Evolutionary conservation across 1,140 invertebrate genomes (phyloP).

Genomic region (Euglossa dilemma): DNA sequence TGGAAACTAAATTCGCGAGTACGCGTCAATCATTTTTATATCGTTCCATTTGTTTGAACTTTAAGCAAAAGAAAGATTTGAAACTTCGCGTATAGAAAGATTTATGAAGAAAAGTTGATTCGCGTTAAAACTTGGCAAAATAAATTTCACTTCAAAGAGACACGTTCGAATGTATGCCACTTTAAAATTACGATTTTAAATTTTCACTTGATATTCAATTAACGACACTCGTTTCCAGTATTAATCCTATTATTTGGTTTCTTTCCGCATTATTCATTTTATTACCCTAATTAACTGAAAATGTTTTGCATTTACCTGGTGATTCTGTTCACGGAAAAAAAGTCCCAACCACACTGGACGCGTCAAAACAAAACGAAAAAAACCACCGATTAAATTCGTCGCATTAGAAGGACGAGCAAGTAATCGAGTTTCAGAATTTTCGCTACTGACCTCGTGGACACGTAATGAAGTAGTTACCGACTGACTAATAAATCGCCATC

Average conservation of each 20-base stretch:
- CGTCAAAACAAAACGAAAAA: background rate
- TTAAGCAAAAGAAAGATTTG: background rate
- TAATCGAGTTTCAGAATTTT: conserved; percentile 31
- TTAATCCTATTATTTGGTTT: background rate
- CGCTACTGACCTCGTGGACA: background rate
- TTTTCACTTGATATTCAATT: background rate
- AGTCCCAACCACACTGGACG: background rate
- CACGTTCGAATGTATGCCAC: background rate
- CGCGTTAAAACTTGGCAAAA: background rate
- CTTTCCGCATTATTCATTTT: background rate
- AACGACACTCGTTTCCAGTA: background rate
- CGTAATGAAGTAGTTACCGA: conserved; percentile 61
- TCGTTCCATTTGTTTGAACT: background rate
- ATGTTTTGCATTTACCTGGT: background rate
- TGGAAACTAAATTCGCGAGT: background rate
- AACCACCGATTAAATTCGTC: background rate
- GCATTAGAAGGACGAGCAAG: background rate
- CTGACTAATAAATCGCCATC: conserved; percentile 59
- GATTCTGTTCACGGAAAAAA: too few species aligned
- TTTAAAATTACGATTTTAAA: background rate
- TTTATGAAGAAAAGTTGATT: background rate
- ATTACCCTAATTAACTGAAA: background rate
- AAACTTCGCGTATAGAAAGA: background rate
- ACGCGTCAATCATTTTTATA: background rate
- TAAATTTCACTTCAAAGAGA: background rate